A percentile compares a stretch with the other conserved stretches of the same genome.
Evolutionary conservation across 2,888 invertebrate species (phyloP).

Genomic region (Drosophila demipolita): DNA sequence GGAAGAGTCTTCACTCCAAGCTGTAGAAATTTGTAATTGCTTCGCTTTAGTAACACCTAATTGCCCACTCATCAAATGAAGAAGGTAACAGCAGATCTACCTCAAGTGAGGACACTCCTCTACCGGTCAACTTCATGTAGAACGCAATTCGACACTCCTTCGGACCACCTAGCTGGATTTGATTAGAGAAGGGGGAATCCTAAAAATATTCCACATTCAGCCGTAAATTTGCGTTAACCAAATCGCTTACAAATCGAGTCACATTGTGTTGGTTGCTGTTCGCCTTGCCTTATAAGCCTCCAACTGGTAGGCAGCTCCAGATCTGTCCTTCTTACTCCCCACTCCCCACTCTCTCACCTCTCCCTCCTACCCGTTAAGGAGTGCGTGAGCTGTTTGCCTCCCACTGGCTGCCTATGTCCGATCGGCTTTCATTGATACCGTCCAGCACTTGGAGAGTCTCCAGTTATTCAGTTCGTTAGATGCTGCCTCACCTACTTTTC

Average conservation of each 20-base stretch:
- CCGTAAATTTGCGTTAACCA: slow-evolving; percentile 70
- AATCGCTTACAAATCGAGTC: slow-evolving; percentile 76
- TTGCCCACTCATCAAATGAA: slow-evolving; percentile 42
- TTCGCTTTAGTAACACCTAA: slow-evolving; percentile 36
- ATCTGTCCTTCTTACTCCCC: slow-evolving; percentile 9
- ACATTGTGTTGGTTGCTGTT: slow-evolving; percentile 44
- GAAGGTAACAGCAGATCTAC: neutral
- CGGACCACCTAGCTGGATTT: slow-evolving; percentile 59
- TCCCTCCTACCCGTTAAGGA: slow-evolving; percentile 7
- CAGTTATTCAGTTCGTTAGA: slow-evolving; percentile 54
- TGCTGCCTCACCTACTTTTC: slow-evolving; percentile 74
- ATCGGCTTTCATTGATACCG: slow-evolving; percentile 74
- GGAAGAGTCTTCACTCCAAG: slow-evolving; percentile 5
- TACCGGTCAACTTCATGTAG: slow-evolving; percentile 20
- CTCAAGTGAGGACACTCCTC: neutral
- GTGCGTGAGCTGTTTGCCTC: slow-evolving; percentile 64
- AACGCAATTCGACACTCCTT: slow-evolving; percentile 22
- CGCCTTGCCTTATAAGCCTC: slow-evolving; percentile 59
- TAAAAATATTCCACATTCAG: slow-evolving; percentile 35
- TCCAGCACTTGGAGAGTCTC: slow-evolving; percentile 41
- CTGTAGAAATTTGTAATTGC: slow-evolving; percentile 32
- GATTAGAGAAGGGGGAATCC: slow-evolving; percentile 31
- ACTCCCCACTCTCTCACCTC: neutral
- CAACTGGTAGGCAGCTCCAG: slow-evolving; percentile 30
- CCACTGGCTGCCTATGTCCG: slow-evolving; percentile 66